These are phyloP conservation scores for Agrilus cyanescens DNA, from an alignment of 2,888 invertebrate genomes.

Conservation along the genomic window DNA sequence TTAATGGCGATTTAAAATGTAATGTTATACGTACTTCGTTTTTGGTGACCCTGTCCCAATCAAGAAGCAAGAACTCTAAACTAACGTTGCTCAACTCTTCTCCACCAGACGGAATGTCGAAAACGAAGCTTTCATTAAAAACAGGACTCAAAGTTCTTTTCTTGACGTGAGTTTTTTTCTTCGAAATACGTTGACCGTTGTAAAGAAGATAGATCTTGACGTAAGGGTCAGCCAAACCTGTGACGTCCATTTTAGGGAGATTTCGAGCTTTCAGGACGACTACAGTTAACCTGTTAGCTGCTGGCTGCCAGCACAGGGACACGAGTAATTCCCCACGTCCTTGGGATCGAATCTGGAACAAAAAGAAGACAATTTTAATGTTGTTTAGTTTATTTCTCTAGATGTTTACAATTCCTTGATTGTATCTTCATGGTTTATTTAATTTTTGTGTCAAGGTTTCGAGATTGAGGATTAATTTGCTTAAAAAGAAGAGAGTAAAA, in stretches of 20 bases:
- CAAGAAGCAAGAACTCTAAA: constrained; percentile 78
- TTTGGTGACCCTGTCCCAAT: constrained; percentile 97
- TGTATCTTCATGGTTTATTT: neutral
- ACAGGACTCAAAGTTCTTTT: constrained; percentile 95
- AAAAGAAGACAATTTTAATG: constrained; percentile 6
- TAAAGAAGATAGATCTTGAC: constrained; percentile 95
- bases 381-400: constrained; percentile 5
- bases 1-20: neutral
- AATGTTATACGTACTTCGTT: constrained; percentile 77
- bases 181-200: constrained; percentile 95
- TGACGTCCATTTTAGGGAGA: constrained; percentile 96
- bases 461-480: neutral
- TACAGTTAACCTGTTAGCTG: constrained; percentile 88
- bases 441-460: neutral
- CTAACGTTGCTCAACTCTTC: constrained; percentile 73
- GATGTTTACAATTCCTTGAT: neutral
- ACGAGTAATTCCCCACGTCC: constrained; percentile 91
- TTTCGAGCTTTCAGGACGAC: constrained; percentile 95
- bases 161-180: constrained; percentile 99
- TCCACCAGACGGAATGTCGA: constrained; percentile 72
- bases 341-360: constrained; percentile 70
- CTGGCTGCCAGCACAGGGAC: constrained; percentile 96
- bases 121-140: constrained; percentile 97
- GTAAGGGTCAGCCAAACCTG: constrained; percentile 92
- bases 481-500: neutral